A percentile compares a stretch with the other conserved stretches of the same genome.
phyloP scores from a whole-genome alignment of 2,888 invertebrate genomes.

The Philaethria dido region DNA sequence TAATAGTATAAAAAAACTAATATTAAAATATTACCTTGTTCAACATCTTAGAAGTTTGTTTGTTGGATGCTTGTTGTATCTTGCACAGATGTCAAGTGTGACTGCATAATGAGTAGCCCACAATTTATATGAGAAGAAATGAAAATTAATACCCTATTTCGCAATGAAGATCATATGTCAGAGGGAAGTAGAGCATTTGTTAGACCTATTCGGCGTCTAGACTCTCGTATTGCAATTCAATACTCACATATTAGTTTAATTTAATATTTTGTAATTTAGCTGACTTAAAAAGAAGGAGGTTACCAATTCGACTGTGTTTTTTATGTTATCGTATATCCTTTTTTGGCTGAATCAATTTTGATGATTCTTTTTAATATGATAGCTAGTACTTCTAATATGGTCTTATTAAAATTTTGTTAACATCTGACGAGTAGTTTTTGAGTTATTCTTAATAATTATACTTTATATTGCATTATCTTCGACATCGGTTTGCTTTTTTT shows the following conservation, averaged over 20 bases:
- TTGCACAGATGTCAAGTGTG: conserved; percentile 55
- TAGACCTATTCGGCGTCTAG: conserved; percentile 47
- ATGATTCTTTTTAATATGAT: no score
- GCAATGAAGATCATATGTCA: conserved; percentile 66
- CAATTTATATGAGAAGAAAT: conserved; percentile 75
- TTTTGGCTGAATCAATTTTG: no score
- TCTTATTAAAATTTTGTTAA: no score
- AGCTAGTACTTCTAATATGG: no score
- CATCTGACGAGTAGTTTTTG: no score
- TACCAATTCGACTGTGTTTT: no score
- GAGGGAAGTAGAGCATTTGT: conserved; percentile 63
- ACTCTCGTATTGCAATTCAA: conserved; percentile 44
- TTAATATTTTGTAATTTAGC: not conserved
- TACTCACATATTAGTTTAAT: conserved; percentile 32
- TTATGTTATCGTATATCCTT: no score
- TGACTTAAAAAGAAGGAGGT: no score
- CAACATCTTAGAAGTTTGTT: conserved; percentile 44
- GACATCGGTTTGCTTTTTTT: no score
- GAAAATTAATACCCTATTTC: conserved; percentile 71
- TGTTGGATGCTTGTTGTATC: conserved; percentile 44
- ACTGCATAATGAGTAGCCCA: conserved; percentile 50
- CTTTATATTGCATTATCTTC: no score
- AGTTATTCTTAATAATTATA: no score
- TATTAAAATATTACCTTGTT: conserved; percentile 45
- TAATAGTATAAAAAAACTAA: not conserved